phyloP scores from a whole-genome alignment of 2,797 vertebrate genomes.

The Sebastes iracundus region DNA sequence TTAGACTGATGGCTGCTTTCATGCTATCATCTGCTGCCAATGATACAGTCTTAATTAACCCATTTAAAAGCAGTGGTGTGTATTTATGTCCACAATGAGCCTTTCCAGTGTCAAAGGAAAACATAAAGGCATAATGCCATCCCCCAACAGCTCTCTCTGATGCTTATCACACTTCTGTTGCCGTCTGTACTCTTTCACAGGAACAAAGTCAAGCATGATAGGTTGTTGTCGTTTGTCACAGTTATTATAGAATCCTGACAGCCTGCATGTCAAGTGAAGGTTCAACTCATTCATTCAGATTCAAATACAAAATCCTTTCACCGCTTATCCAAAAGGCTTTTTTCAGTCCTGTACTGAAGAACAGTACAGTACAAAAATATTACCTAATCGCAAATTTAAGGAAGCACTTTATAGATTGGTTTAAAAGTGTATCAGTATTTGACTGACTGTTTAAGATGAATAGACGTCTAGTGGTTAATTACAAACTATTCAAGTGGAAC shows the following conservation, averaged over 20 bases:
- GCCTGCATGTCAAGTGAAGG: background rate
- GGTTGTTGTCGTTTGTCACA: constrained; percentile 6
- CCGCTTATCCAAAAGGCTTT: background rate
- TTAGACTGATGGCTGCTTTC: constrained; percentile 78
- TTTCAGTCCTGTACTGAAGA: background rate
- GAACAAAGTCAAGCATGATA: constrained; percentile 15
- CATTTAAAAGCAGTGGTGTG: constrained; percentile 78
- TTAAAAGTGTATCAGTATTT: background rate
- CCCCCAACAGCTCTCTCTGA: constrained; percentile 57
- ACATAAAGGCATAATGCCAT: constrained; percentile 59
- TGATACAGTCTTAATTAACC: constrained; percentile 82
- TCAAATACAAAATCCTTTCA: background rate
- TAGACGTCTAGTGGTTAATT: too few relatives aligned
- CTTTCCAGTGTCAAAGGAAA: constrained; percentile 66
- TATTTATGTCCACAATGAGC: constrained; percentile 77
- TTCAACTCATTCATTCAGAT: constrained; percentile 1
- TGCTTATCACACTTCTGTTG: constrained; percentile 54
- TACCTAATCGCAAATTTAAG: background rate
- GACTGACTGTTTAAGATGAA: too few relatives aligned
- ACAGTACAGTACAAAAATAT: background rate
- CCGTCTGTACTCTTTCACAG: background rate
- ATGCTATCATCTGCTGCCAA: constrained; percentile 78
- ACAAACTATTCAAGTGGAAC: background rate
- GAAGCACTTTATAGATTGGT: background rate
- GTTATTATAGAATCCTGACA: background rate